Evolutionary conservation across 2,888 invertebrate genomes (phyloP), one percentile per base, ranked within the genome.

Genomic region (Melitaea athalia): DNA sequence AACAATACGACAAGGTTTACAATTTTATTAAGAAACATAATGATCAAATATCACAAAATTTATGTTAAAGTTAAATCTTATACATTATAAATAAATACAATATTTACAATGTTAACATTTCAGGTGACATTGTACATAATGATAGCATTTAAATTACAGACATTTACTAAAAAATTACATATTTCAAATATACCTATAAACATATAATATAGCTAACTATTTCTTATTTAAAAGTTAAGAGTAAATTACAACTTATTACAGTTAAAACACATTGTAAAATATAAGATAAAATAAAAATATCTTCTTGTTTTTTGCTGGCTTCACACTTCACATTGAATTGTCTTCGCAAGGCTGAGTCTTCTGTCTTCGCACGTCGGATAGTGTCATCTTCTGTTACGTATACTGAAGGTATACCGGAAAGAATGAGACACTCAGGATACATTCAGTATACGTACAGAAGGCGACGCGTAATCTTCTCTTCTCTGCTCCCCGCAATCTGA

Each of bases 341-440:
- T 57, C 77, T 75, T 79, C 80, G 75, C 61, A 74, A 33, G 3
- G 7, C 33, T 75, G 71, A 71, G 52, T 70, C 74, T 72, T 69
- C 69, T 76, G 42, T 77, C 75, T 74, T 74, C 75, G 86, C 81
- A 77, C 91, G 95, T 83, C 89, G 95, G 88, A 86, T 89, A 93
- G 97, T 97, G 97, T 95, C 95, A 95, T 96, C 97, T 97, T 98
- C 97, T 98, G 98, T 98, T 98, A 98, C 98, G 98, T 98, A 98
- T 98, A 98, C 98, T 97, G 97, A 98, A 98, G 98, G 98, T 98
- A 98, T 98, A 98, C 98, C 98, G 98, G 98, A 98, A 96, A 97
- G 95, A 92, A 91, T 92, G 95, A 95, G 94, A 96, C 97, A 97
- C 98, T 98, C 98, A 98, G 98, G 98, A 98, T 98, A 98, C 98